Conservation (phyloP, 2,888 invertebrate genomes). For the Ennomos erosarius region DNA sequence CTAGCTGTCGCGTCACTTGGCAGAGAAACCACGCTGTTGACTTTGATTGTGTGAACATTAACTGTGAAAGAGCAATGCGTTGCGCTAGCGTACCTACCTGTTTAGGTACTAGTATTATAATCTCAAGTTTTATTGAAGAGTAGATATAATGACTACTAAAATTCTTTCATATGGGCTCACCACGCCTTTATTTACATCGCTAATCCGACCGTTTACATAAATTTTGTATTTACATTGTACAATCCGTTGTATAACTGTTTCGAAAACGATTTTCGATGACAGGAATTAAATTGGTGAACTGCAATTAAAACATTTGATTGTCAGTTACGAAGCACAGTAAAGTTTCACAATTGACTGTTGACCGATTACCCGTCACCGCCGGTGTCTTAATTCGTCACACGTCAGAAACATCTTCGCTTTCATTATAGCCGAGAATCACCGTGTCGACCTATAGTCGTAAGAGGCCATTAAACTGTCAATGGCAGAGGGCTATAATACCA, state of each 20-base stretch:
- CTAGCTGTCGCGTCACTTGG: slow-evolving; percentile 46
- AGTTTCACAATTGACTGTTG: slow-evolving; percentile 25
- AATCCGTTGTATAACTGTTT: slow-evolving; percentile 18
- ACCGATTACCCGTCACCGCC: slow-evolving; percentile 10
- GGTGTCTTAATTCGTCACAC: slow-evolving; percentile 49
- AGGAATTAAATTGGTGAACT: slow-evolving; percentile 20
- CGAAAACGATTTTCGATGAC: slow-evolving; percentile 15
- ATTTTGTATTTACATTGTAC: slow-evolving; percentile 7
- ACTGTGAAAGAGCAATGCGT: too few relatives aligned
- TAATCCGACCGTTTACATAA: slow-evolving; percentile 15
- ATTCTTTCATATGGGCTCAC: too few relatives aligned
- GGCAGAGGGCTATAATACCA: slow-evolving; percentile 67
- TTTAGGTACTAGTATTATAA: too few relatives aligned
- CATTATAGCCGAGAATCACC: slow-evolving; percentile 54
- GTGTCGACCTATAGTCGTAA: slow-evolving; percentile 51
- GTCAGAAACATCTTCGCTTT: slow-evolving; percentile 54
- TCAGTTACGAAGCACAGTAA: slow-evolving; percentile 29
- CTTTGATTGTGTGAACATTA: slow-evolving; percentile 5
- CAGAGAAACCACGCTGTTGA: slow-evolving; percentile 39
- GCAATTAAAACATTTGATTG: slow-evolving; percentile 25
- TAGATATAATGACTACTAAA: too few relatives aligned
- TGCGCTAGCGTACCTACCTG: too few relatives aligned
- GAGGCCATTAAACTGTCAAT: slow-evolving; percentile 76
- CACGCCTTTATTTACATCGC: too few relatives aligned
- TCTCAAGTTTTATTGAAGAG: too few relatives aligned